A percentile compares a stretch with the other conserved stretches of the same genome.
These are phyloP conservation scores for Cydia pomonella DNA, from an alignment of 1,140 invertebrate genomes.

Conservation along the genomic window DNA sequence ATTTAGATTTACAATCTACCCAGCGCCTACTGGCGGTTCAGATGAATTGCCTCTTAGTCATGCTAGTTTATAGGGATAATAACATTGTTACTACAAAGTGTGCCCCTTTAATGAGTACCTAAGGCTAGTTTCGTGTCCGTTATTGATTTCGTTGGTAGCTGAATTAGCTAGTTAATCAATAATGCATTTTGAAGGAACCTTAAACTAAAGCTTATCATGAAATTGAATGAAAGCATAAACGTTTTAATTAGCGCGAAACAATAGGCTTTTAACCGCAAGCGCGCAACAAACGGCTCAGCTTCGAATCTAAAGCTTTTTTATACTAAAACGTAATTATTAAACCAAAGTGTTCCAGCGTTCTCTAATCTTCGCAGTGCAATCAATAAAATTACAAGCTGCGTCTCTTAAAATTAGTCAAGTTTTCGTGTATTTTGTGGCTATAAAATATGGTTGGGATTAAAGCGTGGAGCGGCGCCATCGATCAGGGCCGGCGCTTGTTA, in stretches of 20 bases:
- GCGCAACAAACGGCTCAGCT: conserved; percentile 4
- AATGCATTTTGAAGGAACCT: conserved; percentile 6
- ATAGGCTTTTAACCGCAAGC: conserved; percentile 16
- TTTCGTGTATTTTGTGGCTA: conserved; percentile 65
- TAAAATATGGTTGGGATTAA: conserved; percentile 66
- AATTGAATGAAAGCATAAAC: conserved; percentile 13
- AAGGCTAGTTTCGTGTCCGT: conserved; percentile 24
- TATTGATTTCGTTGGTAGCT: conserved; percentile 33
- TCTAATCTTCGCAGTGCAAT: conserved; percentile 26
- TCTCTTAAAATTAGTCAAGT: conserved; percentile 62
- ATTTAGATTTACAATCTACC: conserved; percentile 66
- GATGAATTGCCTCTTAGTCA: conserved; percentile 57
- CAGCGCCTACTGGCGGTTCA: conserved; percentile 56
- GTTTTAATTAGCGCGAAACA: conserved; percentile 14
- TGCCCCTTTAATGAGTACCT: conserved; percentile 29
- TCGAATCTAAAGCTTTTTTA: conserved; percentile 8
- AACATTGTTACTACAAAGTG: conserved; percentile 49
- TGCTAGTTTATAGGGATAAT: conserved; percentile 48
- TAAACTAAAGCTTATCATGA: conserved; percentile 13
- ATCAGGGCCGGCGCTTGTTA: conserved; percentile 74
- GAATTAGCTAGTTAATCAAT: conserved; percentile 22
- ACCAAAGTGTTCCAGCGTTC: conserved; percentile 10
- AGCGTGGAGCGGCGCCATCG: conserved; percentile 55
- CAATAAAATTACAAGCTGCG: conserved; percentile 35
- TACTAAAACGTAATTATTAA: conserved; percentile 18